Conservation (phyloP, 2,797 vertebrate genomes). For the Falco rusticolus region DNA sequence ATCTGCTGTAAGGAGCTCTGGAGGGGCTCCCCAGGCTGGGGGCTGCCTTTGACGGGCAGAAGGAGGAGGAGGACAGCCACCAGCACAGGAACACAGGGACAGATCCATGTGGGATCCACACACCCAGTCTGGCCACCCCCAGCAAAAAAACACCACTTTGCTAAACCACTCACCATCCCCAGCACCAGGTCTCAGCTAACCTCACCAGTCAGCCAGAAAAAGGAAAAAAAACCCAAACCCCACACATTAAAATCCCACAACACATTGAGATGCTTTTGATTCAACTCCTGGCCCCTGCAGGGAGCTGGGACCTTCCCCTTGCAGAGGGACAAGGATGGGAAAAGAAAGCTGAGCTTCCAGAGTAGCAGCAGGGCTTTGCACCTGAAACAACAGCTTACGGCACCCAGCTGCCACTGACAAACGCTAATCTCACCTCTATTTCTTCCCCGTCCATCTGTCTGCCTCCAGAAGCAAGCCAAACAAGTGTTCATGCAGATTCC, state of each 20-base stretch:
- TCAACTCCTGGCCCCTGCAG: background rate
- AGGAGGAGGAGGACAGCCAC: background rate
- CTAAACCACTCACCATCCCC: rapidly evolving
- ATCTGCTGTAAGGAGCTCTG: background rate
- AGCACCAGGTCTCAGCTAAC: rapidly evolving
- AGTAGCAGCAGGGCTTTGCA: background rate
- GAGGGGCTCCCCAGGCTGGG: background rate
- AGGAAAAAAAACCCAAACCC: too few species aligned
- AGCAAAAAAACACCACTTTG: rapidly evolving
- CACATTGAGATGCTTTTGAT: background rate
- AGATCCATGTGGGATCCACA: background rate
- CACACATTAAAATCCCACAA: background rate
- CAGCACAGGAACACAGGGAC: rapidly evolving
- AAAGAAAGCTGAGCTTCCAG: background rate
- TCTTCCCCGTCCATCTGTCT: background rate
- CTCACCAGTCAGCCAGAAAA: background rate
- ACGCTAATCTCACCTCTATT: background rate
- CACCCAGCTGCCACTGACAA: background rate
- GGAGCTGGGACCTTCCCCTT: background rate
- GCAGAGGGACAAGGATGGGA: background rate
- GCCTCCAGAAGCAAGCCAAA: background rate
- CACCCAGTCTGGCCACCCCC: rapidly evolving
- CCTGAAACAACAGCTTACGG: background rate
- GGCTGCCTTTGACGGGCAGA: background rate
- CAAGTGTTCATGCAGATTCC: rapidly evolving